Evolutionary conservation across 2,888 invertebrate genomes (phyloP).

Genomic region (Julus scandinavius): DNA sequence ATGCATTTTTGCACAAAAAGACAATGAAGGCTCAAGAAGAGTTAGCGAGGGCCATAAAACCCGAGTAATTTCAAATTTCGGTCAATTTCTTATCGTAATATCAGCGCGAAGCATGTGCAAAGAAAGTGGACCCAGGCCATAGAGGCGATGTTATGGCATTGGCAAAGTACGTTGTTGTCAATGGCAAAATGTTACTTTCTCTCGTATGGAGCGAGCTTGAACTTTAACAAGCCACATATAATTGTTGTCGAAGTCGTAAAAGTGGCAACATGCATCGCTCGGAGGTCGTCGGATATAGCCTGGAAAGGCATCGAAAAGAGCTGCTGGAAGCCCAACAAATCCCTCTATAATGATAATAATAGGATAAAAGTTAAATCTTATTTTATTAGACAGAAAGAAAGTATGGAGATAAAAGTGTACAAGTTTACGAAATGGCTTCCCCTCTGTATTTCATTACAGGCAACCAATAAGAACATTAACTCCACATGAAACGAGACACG

Average conservation of each 20-base stretch:
- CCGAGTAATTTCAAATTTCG: conserved; percentile 47
- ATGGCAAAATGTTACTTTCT: not conserved
- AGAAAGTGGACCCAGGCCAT: not conserved
- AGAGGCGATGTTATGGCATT: conserved; percentile 9
- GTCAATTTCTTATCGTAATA: conserved; percentile 49
- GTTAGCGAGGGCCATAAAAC: conserved; percentile 46
- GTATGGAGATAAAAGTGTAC: conserved; percentile 45
- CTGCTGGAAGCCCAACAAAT: conserved; percentile 27
- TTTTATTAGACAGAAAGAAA: conserved; percentile 39
- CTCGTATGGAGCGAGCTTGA: not conserved
- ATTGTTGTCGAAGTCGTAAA: conserved; percentile 39
- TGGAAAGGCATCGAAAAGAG: not conserved
- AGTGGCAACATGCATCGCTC: not conserved
- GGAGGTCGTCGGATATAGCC: not conserved
- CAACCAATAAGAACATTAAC: conserved; percentile 42
- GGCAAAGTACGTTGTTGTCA: not conserved
- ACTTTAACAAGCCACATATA: conserved; percentile 40
- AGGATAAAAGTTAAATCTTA: conserved; percentile 39
- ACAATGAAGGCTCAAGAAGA: conserved; percentile 40
- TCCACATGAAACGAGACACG: conserved; percentile 9
- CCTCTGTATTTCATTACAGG: not conserved
- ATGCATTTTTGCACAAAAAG: conserved; percentile 40
- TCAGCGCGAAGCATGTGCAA: not conserved
- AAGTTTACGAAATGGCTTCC: conserved; percentile 26
- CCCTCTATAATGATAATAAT: conserved; percentile 40